A percentile compares a stretch with the other conserved stretches of the same genome.
Conservation (phyloP, 2,797 vertebrate species). For the Galago senegalensis region DNA sequence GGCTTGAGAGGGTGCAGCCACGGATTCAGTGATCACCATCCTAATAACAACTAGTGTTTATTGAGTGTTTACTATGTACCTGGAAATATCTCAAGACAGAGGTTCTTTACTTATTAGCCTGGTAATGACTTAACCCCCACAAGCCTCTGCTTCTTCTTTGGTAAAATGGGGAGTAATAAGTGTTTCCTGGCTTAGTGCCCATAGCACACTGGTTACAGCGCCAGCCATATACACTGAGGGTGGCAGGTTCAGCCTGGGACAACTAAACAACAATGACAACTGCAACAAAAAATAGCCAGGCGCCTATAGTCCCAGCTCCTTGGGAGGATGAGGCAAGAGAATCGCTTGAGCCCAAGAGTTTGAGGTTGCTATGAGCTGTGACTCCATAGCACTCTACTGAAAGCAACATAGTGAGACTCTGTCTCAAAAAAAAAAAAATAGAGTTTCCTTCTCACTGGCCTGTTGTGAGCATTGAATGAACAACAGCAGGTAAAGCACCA, state of each 20-base stretch:
- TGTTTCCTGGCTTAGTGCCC: neutral
- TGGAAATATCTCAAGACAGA: neutral
- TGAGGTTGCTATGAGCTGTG: too few relatives aligned
- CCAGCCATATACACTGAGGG: too few relatives aligned
- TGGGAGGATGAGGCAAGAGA: too few relatives aligned
- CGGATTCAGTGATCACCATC: conserved; percentile 11
- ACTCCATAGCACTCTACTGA: too few relatives aligned
- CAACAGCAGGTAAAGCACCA: neutral
- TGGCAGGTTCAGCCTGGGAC: too few relatives aligned
- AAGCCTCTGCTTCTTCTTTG: conserved; percentile 13
- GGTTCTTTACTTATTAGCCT: neutral
- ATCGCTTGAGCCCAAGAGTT: too few relatives aligned
- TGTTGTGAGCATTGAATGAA: neutral
- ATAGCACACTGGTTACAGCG: too few relatives aligned
- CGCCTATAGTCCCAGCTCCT: too few relatives aligned
- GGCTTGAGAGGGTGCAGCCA: neutral
- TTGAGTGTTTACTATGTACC: neutral
- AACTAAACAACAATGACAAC: too few relatives aligned
- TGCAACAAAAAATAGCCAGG: too few relatives aligned
- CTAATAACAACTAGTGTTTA: conserved; percentile 17
- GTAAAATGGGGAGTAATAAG: neutral
- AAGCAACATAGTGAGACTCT: too few relatives aligned
- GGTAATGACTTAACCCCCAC: neutral
- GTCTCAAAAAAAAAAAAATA: neutral
- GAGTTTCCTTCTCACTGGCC: neutral